Evolutionary conservation across 2,113 vertebrate species (phyloP), one percentile per base, ranked within the genome.

Genomic region (Syrmaticus mikado): DNA sequence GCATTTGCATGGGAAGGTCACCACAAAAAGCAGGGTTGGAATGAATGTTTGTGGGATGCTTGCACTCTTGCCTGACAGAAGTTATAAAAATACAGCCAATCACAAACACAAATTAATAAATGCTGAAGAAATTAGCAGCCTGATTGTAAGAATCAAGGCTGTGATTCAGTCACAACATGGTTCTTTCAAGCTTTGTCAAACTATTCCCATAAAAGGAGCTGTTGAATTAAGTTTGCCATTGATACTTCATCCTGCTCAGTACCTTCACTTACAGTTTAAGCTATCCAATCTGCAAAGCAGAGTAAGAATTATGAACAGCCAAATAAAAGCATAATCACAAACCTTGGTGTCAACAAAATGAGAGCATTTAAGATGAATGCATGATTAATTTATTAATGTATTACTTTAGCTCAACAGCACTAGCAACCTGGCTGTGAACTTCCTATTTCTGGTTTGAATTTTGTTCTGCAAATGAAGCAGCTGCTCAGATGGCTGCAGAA

Each of bases 51-150:
- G 81, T 41, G 46, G 74, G 64, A 48, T 25, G 36, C 70, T 90
- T 78, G 83, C 89, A 65, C 40, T 76, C 52, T 53, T n/a, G 53
- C 55, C 72, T 86, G 65, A 92, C 65, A 85, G 50, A 74, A 74
- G 57, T 53, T 88, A 40, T 57, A 58, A 94, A 96, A 96, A 92
- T 93, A 66, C 43, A 90, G 79, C n/a, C 75, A 81, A 76, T 43
- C 43, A 75, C 50, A 67, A 80, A 75, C 73, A 70, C 34, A 93
- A 91, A 92, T 78, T 61, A 91, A 46, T 83, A 71, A 20, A n/a
- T 27, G 80, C 81, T 36, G 55, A 60, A 85, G 62, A 68, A 93
- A 80, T 5, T 34, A 62, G 46, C 28, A 77, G 50, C 28, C 43
- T 57, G 21, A 24, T 61, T 89, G 38, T 70, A 74, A 89, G 46